Percentiles rank a stretch among this genome's conserved stretches.
Conservation (phyloP, 92 coral and sea anemone genomes). For the Epizoanthus stellaris region DNA sequence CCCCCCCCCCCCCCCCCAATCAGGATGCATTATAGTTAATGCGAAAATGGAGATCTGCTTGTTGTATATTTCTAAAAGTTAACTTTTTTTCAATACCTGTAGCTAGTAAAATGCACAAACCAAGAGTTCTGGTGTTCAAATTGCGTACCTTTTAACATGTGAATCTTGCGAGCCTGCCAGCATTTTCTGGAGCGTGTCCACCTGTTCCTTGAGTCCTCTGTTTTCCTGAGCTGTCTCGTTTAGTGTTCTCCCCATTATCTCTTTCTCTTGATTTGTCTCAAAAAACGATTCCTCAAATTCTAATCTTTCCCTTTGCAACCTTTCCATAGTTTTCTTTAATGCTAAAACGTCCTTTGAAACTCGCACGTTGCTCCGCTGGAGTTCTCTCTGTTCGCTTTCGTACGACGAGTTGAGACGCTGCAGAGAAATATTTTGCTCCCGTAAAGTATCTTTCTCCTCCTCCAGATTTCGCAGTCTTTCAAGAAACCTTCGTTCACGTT, state of each 20-base stretch:
- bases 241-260: slow-evolving; percentile 64
- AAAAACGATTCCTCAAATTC: slow-evolving; percentile 85
- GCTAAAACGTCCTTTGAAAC: slow-evolving; percentile 87
- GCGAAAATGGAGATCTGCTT: too few relatives aligned
- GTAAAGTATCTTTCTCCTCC: slow-evolving; percentile 58
- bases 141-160: slow-evolving; percentile 73
- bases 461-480: slow-evolving; percentile 66
- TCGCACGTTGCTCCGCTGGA: slow-evolving; percentile 75
- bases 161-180: slow-evolving; percentile 65
- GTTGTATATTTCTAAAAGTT: too few relatives aligned
- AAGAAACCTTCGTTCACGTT: slow-evolving; percentile 70
- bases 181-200: slow-evolving; percentile 62
- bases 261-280: slow-evolving; percentile 81
- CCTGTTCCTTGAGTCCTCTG: slow-evolving; percentile 61
- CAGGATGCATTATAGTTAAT: too few relatives aligned
- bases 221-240: slow-evolving; percentile 73
- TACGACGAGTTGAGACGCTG: slow-evolving; percentile 73
- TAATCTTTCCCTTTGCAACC: slow-evolving; percentile 79
- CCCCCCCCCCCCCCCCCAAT: too few relatives aligned
- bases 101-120: too few relatives aligned
- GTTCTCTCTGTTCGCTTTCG: slow-evolving; percentile 79
- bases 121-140: too few relatives aligned
- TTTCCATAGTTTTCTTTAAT: slow-evolving; percentile 80
- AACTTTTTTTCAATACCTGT: too few relatives aligned
- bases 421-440: slow-evolving; percentile 70